These are phyloP conservation scores for Helleia helle DNA, from an alignment of 2,888 invertebrate species.

Conservation along the genomic window DNA sequence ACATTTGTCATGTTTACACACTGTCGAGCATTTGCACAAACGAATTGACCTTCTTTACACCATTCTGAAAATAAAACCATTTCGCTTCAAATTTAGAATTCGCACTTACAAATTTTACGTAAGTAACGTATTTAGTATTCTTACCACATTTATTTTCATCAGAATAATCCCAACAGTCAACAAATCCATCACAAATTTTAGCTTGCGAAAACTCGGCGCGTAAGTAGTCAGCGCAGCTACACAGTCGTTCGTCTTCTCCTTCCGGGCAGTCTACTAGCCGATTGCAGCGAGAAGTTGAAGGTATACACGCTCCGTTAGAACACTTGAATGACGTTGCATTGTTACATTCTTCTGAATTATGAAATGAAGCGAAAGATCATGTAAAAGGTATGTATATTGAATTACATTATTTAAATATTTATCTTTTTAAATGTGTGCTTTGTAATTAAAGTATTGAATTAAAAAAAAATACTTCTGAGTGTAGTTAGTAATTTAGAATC, in stretches of 20 bases:
- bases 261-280: conserved; percentile 80
- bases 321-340: conserved; percentile 74
- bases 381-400: too few species aligned
- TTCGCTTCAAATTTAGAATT: not conserved
- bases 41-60: conserved; percentile 81
- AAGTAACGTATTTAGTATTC: too few species aligned
- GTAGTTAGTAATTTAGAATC: not conserved
- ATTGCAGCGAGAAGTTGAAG: conserved; percentile 79
- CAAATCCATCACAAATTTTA: conserved; percentile 85
- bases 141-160: conserved; percentile 85
- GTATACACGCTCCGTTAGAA: conserved; percentile 77
- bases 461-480: too few species aligned
- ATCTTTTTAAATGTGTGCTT: too few species aligned
- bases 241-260: conserved; percentile 81
- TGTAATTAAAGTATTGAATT: not conserved
- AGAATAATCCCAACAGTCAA: conserved; percentile 86
- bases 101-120: too few species aligned
- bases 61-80: conserved; percentile 71
- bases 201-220: conserved; percentile 78
- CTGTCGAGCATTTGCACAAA: conserved; percentile 81
- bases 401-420: too few species aligned
- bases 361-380: too few species aligned
- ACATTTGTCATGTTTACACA: conserved; percentile 79
- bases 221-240: conserved; percentile 84
- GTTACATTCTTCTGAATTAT: conserved; percentile 48